Conservation (phyloP, 2,888 invertebrate genomes). For the Laothoe populi region DNA sequence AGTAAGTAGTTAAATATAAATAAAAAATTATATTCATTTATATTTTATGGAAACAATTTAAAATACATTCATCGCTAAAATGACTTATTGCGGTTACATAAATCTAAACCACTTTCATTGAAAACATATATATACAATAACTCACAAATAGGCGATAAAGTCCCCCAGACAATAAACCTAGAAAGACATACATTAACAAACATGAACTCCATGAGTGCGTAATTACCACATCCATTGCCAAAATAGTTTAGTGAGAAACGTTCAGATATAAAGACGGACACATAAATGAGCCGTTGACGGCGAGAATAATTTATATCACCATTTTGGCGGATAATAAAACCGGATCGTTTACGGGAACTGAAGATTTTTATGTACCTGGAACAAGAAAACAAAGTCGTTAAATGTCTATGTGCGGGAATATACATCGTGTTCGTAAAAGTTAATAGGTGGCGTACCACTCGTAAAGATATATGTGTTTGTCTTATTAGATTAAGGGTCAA, state of each 20-base stretch:
- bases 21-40: no score
- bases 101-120: not conserved
- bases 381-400: constrained; percentile 69
- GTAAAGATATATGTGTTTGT: constrained; percentile 23
- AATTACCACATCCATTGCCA: constrained; percentile 17
- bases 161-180: not conserved
- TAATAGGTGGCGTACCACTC: constrained; percentile 27
- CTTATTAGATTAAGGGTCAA: constrained; percentile 29
- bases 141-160: not conserved
- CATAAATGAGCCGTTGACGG: constrained; percentile 27
- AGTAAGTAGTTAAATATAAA: no score
- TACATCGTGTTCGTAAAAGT: constrained; percentile 27
- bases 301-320: constrained; percentile 48
- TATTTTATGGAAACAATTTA: no score
- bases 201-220: constrained; percentile 2
- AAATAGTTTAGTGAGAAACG: not conserved
- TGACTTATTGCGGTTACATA: not conserved
- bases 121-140: not conserved
- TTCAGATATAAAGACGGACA: constrained; percentile 19
- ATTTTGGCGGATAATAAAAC: constrained; percentile 50
- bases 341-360: constrained; percentile 43
- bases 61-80: not conserved
- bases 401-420: constrained; percentile 36
- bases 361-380: constrained; percentile 64
- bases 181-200: not conserved